phyloP scores from a whole-genome alignment of 92 coral and sea anemone genomes.

The Parazoanthus atlanticus region DNA sequence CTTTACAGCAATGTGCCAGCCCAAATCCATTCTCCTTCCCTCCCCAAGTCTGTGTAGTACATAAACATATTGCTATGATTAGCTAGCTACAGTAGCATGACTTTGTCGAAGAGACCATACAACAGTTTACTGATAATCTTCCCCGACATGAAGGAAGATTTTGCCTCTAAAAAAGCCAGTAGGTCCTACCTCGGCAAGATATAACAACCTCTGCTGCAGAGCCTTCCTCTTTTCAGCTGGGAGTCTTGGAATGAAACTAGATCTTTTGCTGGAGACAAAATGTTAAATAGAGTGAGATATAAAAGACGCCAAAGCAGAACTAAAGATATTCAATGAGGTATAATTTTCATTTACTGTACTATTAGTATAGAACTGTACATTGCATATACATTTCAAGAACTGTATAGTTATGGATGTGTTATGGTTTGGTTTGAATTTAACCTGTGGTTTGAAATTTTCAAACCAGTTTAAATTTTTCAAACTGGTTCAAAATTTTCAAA shows the following conservation, averaged over 20 bases:
- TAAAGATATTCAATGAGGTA: no score
- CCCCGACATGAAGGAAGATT: background rate
- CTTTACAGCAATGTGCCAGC: conserved; percentile 84
- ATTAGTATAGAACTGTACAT: no score
- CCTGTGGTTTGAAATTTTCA: no score
- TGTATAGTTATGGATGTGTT: no score
- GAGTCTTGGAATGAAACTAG: conserved; percentile 94
- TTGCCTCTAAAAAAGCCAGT: background rate
- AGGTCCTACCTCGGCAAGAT: conserved; percentile 84
- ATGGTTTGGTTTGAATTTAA: no score
- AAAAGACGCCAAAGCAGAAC: background rate
- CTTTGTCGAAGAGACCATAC: no score
- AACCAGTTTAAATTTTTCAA: no score
- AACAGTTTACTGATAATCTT: no score
- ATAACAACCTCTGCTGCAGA: conserved; percentile 87
- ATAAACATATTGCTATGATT: background rate
- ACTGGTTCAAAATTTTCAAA: no score
- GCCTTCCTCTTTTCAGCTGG: conserved; percentile 95
- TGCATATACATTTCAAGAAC: no score
- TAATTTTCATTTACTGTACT: no score
- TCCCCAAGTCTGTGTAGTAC: conserved; percentile 83
- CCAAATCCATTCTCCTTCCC: conserved; percentile 93
- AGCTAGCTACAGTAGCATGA: no score
- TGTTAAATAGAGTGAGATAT: background rate
- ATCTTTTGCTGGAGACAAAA: conserved; percentile 75